phyloP scores from a whole-genome alignment of 1,140 invertebrate species.

The Nasonia giraulti region DNA sequence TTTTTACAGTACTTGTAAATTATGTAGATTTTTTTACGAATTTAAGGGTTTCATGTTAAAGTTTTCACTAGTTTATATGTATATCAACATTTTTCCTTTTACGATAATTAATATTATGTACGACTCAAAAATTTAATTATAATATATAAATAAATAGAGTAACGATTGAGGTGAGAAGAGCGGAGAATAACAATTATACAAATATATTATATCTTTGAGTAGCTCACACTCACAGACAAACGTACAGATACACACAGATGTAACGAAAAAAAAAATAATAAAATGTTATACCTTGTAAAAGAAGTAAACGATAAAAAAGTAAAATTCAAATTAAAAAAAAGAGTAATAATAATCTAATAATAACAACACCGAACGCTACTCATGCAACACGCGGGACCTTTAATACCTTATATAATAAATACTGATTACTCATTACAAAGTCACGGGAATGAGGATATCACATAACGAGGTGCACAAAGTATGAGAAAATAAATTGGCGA shows the following conservation, averaged over 20 bases:
- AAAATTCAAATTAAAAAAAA: not conserved
- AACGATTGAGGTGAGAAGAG: not conserved
- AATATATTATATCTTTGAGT: not conserved
- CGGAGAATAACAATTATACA: not conserved
- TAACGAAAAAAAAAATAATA: not conserved
- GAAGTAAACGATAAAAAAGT: slow-evolving; percentile 6
- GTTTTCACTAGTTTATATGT: slow-evolving; percentile 43
- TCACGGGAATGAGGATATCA: not conserved
- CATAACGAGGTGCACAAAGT: slow-evolving; percentile 14
- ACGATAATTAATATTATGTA: not conserved
- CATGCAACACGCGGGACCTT: slow-evolving; percentile 8
- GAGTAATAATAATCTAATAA: not conserved
- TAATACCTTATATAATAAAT: not conserved
- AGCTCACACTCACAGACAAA: not conserved
- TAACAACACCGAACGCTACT: not conserved
- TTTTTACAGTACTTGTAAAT: slow-evolving; percentile 51
- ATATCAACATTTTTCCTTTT: slow-evolving; percentile 35
- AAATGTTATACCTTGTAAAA: slow-evolving; percentile 21
- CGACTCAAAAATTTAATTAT: not conserved
- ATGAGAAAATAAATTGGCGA: not conserved
- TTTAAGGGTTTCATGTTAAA: slow-evolving; percentile 42
- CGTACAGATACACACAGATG: not conserved
- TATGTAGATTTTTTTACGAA: slow-evolving; percentile 49
- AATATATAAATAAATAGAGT: not conserved
- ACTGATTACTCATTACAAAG: not conserved